Base-by-base conservation (phyloP, 2,888 invertebrate species). In the Patella caerulea region DNA sequence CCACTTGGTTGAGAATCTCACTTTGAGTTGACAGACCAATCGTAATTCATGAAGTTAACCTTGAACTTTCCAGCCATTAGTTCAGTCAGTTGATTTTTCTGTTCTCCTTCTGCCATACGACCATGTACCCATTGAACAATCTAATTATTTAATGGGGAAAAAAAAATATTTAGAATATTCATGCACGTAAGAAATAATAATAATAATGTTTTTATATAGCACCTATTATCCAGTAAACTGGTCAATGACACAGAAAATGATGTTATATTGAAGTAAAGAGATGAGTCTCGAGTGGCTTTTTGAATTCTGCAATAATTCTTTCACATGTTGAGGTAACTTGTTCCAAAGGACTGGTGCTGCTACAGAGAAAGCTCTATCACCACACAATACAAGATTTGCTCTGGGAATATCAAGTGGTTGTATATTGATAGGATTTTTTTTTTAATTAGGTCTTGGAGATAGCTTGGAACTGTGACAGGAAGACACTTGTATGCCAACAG, bases 11-110 rank as follows among this genome's bases (percentile, higher is more conserved):
- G 7, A 45, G 45, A 45, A 45, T 45, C 45, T 75, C 71, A 74
- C 71, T 86, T 83, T 2, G 90, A 86, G 80, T 90, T 90, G 52
- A 86, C 81, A n/a, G 87, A 85, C 91, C 91, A 91, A 80, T 91
- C 89, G 83, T 91, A 91, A 2, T 83, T 80, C 82, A 89, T 79
- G 76, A 87, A 85, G 11, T 79, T 77, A 4, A 90, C 81, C 76
- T 86, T 87, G 83, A 79, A 88, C 24, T 85, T 86, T 9, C 76
- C 74, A 9, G 76, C 70, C 15, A 88, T 74, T 24, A 89, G 76
- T 78, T 86, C 85, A n/a, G 77, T 77, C 9, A 89, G 77, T 52
- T 88, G 83, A 9, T 78, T 53, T 78, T 85, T 86, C 83, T 88
- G 87, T 9, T 86, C 85, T 14, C 83, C 84, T 53, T 85, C 85